phyloP scores from a whole-genome alignment of 2,113 vertebrate genomes.

The Mormyrus iriodes region DNA sequence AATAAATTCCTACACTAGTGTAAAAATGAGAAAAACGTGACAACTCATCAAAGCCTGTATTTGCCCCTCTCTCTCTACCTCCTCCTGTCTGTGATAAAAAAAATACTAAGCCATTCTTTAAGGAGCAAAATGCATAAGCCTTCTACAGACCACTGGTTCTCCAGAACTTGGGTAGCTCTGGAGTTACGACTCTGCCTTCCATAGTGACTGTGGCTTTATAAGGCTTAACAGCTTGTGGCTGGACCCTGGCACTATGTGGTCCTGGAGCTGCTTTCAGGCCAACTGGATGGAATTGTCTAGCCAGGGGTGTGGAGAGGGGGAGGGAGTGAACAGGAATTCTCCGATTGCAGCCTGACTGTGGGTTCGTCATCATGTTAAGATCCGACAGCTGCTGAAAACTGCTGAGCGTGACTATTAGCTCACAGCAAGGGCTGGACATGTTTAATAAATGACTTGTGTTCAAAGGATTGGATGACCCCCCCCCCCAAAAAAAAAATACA shows the following conservation, averaged over 20 bases:
- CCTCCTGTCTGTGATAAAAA: background rate
- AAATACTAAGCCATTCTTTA: background rate
- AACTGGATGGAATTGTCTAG: background rate
- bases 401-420: background rate
- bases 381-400: background rate
- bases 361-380: background rate
- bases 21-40: background rate
- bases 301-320: background rate
- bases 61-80: background rate
- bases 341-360: background rate
- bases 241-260: background rate
- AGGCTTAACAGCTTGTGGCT: background rate
- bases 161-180: background rate
- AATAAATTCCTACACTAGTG: too few relatives aligned
- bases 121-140: background rate
- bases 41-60: background rate
- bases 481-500: background rate
- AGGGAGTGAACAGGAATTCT: background rate
- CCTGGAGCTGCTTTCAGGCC: background rate
- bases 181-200: background rate
- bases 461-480: background rate
- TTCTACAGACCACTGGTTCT: background rate
- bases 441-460: constrained; percentile 3
- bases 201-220: background rate
- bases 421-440: background rate